Conservation (phyloP, 2,113 vertebrate species). For the Protobothrops mucrosquamatus region DNA sequence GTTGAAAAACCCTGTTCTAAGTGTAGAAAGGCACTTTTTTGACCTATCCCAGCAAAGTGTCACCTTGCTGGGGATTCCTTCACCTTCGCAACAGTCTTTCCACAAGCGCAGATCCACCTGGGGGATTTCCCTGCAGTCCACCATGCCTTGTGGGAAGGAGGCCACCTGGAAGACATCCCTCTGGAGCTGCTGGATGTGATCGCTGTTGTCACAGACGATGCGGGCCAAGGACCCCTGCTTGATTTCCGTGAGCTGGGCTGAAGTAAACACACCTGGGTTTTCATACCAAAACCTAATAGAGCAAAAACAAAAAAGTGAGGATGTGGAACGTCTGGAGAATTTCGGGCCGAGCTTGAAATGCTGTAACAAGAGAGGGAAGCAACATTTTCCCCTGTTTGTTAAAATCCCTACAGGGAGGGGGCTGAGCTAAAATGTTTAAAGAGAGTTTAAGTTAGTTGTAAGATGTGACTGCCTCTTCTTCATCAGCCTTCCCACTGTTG, state of each 20-base stretch:
- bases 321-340: neutral
- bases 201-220: slow-evolving; percentile 72
- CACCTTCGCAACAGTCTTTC: slow-evolving; percentile 73
- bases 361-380: neutral
- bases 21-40: neutral
- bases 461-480: neutral
- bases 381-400: too few relatives aligned
- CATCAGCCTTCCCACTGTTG: neutral
- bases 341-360: neutral
- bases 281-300: slow-evolving; percentile 70
- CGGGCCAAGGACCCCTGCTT: slow-evolving; percentile 66
- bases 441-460: too few relatives aligned
- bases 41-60: neutral
- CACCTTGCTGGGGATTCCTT: neutral
- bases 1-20: too few relatives aligned
- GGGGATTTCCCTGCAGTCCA: slow-evolving; percentile 59
- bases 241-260: slow-evolving; percentile 63
- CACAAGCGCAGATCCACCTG: slow-evolving; percentile 64
- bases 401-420: too few relatives aligned
- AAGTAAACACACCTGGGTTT: slow-evolving; percentile 66
- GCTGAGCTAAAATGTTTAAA: too few relatives aligned
- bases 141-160: slow-evolving; percentile 63
- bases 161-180: slow-evolving; percentile 67
- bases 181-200: slow-evolving; percentile 68
- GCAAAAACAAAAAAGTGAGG: neutral